A percentile compares a stretch with the other conserved stretches of the same genome.
Evolutionary conservation across 2,113 vertebrate species (phyloP).

Genomic region (Taxidea taxus): DNA sequence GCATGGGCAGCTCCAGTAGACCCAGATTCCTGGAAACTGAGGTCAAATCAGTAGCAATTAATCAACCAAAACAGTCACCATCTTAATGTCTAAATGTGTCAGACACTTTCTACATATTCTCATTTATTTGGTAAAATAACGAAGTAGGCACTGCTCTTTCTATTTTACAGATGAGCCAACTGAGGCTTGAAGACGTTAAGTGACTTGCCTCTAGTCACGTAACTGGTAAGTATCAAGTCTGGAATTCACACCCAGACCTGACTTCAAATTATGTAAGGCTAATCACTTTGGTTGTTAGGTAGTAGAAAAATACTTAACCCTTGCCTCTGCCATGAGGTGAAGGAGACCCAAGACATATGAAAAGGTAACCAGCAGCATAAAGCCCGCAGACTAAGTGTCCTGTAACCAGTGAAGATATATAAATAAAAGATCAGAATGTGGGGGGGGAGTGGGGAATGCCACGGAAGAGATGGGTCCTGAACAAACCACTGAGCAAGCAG

Average conservation of each 20-base stretch:
- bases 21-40: constrained; percentile 94
- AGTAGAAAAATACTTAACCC: neutral
- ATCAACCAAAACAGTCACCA: neutral
- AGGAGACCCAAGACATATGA: neutral
- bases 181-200: neutral
- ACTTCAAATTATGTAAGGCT: neutral
- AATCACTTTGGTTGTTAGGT: neutral
- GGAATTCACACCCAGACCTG: neutral
- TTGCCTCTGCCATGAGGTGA: neutral
- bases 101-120: neutral
- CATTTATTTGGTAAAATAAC: constrained; percentile 6
- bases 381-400: neutral
- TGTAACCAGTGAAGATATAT: neutral
- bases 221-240: neutral
- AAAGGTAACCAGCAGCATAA: neutral
- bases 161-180: neutral
- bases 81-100: neutral
- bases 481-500: neutral
- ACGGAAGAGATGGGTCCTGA: neutral
- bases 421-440: neutral
- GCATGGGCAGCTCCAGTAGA: constrained; percentile 87
- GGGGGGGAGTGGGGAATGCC: neutral
- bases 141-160: neutral
- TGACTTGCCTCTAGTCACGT: neutral
- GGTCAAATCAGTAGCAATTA: neutral